A percentile compares a stretch with the other conserved stretches of the same genome.
Evolutionary conservation across 2,113 vertebrate species (phyloP).

Genomic region (Tachycineta bicolor): DNA sequence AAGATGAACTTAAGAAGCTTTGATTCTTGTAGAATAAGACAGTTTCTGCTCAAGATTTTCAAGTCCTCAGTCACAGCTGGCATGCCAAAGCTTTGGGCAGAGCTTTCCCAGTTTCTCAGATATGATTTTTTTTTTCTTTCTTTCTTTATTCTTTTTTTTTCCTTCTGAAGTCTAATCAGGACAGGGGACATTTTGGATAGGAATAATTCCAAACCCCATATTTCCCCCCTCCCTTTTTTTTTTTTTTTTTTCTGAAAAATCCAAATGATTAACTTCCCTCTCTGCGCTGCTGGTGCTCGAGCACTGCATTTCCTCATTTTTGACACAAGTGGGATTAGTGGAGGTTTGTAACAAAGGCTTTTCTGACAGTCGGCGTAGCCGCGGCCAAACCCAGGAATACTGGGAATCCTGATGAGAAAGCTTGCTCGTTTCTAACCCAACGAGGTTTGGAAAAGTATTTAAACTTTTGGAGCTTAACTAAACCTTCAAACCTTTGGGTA

Average conservation of each 20-base stretch:
- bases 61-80: not conserved
- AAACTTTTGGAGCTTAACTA: conserved; percentile 71
- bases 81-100: not conserved
- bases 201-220: conserved; percentile 8
- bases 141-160: not conserved
- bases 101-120: not conserved
- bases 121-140: conserved; percentile 14
- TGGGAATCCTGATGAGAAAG: conserved; percentile 55
- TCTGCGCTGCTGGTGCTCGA: not conserved
- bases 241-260: not conserved
- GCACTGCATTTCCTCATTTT: conserved; percentile 53
- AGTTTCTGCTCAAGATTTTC: not conserved
- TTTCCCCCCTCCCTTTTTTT: no score
- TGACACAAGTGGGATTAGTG: conserved; percentile 61
- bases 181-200: conserved; percentile 18
- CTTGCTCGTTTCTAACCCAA: conserved; percentile 2
- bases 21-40: conserved; percentile 14
- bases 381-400: conserved; percentile 41
- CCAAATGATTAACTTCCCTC: not conserved
- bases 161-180: conserved; percentile 56
- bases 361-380: not conserved
- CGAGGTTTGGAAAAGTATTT: conserved; percentile 67
- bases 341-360: conserved; percentile 53
- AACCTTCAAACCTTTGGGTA: conserved; percentile 63
- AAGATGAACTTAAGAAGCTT: not conserved